Evolutionary conservation across 2,888 invertebrate species (phyloP).

Genomic region (Diarsia rubi): DNA sequence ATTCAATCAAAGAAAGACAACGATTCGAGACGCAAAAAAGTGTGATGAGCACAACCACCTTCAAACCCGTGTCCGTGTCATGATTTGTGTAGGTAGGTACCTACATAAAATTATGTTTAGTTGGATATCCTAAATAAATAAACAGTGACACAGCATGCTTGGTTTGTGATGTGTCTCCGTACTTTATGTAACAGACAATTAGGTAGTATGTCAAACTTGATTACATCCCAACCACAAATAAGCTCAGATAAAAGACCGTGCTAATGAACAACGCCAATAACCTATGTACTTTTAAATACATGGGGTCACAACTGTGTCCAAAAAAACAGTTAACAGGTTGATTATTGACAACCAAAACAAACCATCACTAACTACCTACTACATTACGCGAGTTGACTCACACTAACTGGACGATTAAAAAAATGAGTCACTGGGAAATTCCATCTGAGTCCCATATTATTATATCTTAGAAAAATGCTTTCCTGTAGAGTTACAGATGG

Average conservation of each 20-base stretch:
- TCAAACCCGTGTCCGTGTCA: neutral
- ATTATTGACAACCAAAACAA: constrained; percentile 3
- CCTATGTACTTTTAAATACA: too few species aligned
- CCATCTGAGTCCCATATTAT: neutral
- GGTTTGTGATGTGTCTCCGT: neutral
- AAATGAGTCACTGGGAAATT: constrained; percentile 30
- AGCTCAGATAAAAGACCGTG: neutral
- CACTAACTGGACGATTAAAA: constrained; percentile 1
- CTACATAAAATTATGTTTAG: too few species aligned
- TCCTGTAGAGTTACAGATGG: neutral
- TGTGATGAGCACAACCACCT: neutral
- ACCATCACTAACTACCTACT: neutral
- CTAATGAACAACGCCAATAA: neutral
- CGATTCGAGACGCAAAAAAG: neutral
- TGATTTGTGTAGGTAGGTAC: too few species aligned
- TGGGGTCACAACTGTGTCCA: neutral
- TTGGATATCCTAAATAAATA: neutral
- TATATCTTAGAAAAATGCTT: neutral
- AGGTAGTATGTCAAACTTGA: neutral
- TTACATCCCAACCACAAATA: neutral
- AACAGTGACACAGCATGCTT: neutral
- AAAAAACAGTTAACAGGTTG: neutral
- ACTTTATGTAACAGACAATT: neutral
- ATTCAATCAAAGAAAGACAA: neutral
- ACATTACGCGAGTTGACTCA: constrained; percentile 16